Evolutionary conservation across 2,888 invertebrate species (phyloP).

Genomic region (Tyria jacobaeae): DNA sequence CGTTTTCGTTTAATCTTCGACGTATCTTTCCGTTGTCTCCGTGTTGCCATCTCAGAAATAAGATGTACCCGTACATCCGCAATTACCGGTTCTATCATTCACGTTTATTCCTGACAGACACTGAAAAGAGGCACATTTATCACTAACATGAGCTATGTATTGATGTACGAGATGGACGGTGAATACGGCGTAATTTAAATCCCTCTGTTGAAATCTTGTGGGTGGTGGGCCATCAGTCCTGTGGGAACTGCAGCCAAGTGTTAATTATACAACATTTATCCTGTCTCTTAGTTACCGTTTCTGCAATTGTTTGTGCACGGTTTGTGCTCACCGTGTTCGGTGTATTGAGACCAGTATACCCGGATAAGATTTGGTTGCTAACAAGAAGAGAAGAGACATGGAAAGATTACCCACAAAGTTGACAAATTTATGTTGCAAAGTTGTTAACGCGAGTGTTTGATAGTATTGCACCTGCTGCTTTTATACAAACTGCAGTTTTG

Average conservation of each 20-base stretch:
- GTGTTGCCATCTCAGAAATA: constrained; percentile 41
- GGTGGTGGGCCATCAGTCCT: constrained; percentile 71
- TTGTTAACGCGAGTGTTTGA: too few species aligned
- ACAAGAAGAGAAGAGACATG: too few species aligned
- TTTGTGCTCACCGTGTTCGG: constrained; percentile 31
- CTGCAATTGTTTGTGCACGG: constrained; percentile 50
- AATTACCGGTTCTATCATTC: constrained; percentile 69
- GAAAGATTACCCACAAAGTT: too few species aligned
- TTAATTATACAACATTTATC: constrained; percentile 67
- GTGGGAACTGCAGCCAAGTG: constrained; percentile 58
- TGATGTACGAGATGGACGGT: constrained; percentile 67
- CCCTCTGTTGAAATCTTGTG: constrained; percentile 65
- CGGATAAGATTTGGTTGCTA: constrained; percentile 24
- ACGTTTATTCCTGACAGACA: constrained; percentile 61
- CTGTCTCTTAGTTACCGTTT: constrained; percentile 54
- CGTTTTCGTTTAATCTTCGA: constrained; percentile 10
- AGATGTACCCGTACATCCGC: constrained; percentile 46
- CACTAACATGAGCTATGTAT: constrained; percentile 66
- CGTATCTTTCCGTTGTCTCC: constrained; percentile 6
- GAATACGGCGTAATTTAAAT: constrained; percentile 76
- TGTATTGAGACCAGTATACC: constrained; percentile 27
- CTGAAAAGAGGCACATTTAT: constrained; percentile 78
- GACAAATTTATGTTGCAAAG: too few species aligned
- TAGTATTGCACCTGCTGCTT: too few species aligned
- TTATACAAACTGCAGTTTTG: too few species aligned